Base-by-base conservation (phyloP, 2,888 invertebrate genomes). In the Diadegma fenestrale region DNA sequence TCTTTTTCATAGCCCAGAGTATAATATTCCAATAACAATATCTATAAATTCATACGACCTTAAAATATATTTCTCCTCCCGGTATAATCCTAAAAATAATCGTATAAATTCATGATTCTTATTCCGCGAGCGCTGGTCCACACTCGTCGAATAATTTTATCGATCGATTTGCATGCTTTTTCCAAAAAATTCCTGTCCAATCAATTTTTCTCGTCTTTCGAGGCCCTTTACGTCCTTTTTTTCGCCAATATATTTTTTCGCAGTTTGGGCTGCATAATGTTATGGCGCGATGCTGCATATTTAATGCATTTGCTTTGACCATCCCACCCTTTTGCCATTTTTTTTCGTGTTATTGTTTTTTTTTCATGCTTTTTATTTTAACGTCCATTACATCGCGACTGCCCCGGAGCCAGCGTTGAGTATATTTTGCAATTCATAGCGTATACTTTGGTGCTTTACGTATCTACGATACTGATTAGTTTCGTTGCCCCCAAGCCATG, bases 401-500 rank as follows among this genome's bases (percentile, higher is more conserved):
- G 37, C 43, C 79, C 58, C 26, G 63, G 12, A 71, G 79, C 63
- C n/a, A 72, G 37, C 33, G 45, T 63, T 48, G 30, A 37, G 19
- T 63, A 61, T 79, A 79, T 79, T 63, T 71, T 79, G 69, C 45
- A 69, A 79, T 79, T 71, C 71, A 71, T 79, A 71, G 51, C 51
- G 63, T 63, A 61, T 43, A 51, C 68, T 61, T 63, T 69, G 41
- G 79, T 17, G 33, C 63, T 48, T 71, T 37, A 45, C 45, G 43
- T 48, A 79, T 45, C 63, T 41, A 63, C 71, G 71, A 71, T 79
- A 63, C 71, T 80, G 79, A 66, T 84, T 80, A 66, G 80, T 66
- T 80, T 68, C 77, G 80, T 77, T 77, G 72, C 72, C 72, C 76
- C 72, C 72, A 77, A 84, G 80, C 72, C 76, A 76, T 54, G 76